These are phyloP conservation scores for Masticophis lateralis DNA, from an alignment of 2,797 vertebrate species.

Conservation along the genomic window DNA sequence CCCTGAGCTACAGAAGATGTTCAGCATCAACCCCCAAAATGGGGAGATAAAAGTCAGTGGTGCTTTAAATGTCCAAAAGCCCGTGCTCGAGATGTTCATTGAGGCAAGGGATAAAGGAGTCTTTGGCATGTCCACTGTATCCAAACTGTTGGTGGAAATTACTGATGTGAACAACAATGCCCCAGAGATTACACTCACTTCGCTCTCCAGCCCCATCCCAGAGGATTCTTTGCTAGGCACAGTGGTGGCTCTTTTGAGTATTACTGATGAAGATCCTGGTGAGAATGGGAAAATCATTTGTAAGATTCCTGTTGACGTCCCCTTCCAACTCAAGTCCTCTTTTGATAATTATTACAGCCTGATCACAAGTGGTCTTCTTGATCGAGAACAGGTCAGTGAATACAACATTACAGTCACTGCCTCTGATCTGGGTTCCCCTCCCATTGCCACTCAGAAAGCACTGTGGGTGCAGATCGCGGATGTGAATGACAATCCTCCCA, in stretches of 20 bases:
- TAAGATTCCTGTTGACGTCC: slow-evolving; percentile 61
- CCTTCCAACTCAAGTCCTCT: slow-evolving; percentile 70
- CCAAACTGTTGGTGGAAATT: slow-evolving; percentile 76
- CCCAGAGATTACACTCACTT: slow-evolving; percentile 72
- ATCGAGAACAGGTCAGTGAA: slow-evolving; percentile 64
- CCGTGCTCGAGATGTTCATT: slow-evolving; percentile 67
- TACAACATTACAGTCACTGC: slow-evolving; percentile 74
- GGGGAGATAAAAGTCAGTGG: slow-evolving; percentile 73
- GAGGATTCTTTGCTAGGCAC: slow-evolving; percentile 73
- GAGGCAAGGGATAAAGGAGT: slow-evolving; percentile 73
- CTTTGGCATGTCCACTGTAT: slow-evolving; percentile 68
- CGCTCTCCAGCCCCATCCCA: slow-evolving; percentile 67
- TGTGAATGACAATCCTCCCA: slow-evolving; percentile 77
- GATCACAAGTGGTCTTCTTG: slow-evolving; percentile 64
- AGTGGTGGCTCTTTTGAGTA: slow-evolving; percentile 70
- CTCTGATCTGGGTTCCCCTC: slow-evolving; percentile 71
- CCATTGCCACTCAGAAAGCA: slow-evolving; percentile 60
- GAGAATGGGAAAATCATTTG: slow-evolving; percentile 71
- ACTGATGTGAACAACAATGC: slow-evolving; percentile 77
- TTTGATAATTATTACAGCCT: slow-evolving; percentile 72
- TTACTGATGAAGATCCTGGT: slow-evolving; percentile 73
- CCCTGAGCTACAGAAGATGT: slow-evolving; percentile 62
- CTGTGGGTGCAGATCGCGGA: slow-evolving; percentile 71
- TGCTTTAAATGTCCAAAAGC: slow-evolving; percentile 66
- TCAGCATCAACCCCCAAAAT: slow-evolving; percentile 71